Conservation (phyloP, 2,797 vertebrate species). For the Bovichtus variegatus region DNA sequence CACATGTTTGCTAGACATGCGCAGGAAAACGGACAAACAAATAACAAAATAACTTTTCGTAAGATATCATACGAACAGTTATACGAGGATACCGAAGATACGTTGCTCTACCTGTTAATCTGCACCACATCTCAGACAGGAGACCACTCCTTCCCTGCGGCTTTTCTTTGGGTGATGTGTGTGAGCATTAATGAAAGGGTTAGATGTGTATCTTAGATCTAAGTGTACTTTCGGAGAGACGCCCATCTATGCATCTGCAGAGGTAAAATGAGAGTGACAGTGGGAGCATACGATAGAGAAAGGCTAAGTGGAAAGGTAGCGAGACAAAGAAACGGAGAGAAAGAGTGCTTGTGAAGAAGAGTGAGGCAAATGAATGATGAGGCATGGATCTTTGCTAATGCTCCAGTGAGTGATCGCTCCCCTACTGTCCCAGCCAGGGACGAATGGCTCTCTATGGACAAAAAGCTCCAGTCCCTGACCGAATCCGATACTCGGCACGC, state of each 20-base stretch:
- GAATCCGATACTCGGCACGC: conserved; percentile 60
- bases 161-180: conserved; percentile 21
- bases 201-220: conserved; percentile 21
- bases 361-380: conserved; percentile 60
- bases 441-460: conserved; percentile 68
- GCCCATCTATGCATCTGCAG: conserved; percentile 19
- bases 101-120: conserved; percentile 20
- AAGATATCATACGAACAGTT: too few species aligned
- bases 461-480: conserved; percentile 50
- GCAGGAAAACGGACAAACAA: too few species aligned
- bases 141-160: conserved; percentile 12
- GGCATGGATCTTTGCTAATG: conserved; percentile 69
- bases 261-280: conserved; percentile 7
- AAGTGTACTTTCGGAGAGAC: conserved; percentile 34
- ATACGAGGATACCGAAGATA: not conserved
- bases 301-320: conserved; percentile 45
- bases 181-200: conserved; percentile 15
- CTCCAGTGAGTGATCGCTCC: conserved; percentile 62
- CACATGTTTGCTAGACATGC: too few species aligned
- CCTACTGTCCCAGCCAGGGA: conserved; percentile 55
- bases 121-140: conserved; percentile 25
- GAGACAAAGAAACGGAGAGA: conserved; percentile 23
- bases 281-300: conserved; percentile 8
- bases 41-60: too few species aligned
- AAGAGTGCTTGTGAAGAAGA: conserved; percentile 31